Conservation (phyloP, 2,888 invertebrate species). For the Hermodice carunculata region DNA sequence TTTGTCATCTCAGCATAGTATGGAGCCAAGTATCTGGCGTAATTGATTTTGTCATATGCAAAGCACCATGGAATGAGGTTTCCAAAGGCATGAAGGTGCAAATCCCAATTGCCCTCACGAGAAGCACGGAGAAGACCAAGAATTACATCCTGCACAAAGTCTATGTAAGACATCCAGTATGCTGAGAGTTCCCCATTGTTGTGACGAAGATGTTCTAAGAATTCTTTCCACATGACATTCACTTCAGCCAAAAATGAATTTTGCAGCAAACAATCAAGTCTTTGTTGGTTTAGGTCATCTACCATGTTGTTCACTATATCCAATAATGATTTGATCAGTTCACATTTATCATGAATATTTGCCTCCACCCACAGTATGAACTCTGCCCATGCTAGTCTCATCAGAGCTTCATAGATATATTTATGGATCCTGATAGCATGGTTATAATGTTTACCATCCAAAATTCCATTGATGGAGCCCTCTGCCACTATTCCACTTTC, state of each 20-base stretch:
- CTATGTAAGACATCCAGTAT: conserved; percentile 19
- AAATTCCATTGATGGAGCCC: conserved; percentile 29
- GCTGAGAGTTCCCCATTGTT: conserved; percentile 12
- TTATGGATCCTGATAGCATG: conserved; percentile 28
- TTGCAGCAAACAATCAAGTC: background rate
- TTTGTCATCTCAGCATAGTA: conserved; percentile 38
- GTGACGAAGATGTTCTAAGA: conserved; percentile 11
- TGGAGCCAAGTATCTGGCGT: conserved; percentile 26
- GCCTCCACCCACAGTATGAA: conserved; percentile 10
- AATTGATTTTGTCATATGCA: conserved; percentile 22
- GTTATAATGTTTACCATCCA: conserved; percentile 22
- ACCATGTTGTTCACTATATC: background rate
- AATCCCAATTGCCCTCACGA: conserved; percentile 18
- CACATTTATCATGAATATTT: conserved; percentile 18
- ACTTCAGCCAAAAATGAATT: conserved; percentile 1
- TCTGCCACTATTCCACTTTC: conserved; percentile 40
- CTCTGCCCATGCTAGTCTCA: conserved; percentile 31
- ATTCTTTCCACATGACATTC: conserved; percentile 8
- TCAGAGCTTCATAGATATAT: conserved; percentile 36
- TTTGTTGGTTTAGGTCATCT: conserved; percentile 2
- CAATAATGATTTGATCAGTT: background rate
- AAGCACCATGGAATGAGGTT: conserved; percentile 24
- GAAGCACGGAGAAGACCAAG: conserved; percentile 20
- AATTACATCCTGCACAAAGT: conserved; percentile 18
- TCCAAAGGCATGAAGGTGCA: conserved; percentile 11